A percentile compares a stretch with the other conserved stretches of the same genome.
These are phyloP conservation scores for Temnothorax longispinosus DNA, from an alignment of 1,140 invertebrate species.

Conservation along the genomic window DNA sequence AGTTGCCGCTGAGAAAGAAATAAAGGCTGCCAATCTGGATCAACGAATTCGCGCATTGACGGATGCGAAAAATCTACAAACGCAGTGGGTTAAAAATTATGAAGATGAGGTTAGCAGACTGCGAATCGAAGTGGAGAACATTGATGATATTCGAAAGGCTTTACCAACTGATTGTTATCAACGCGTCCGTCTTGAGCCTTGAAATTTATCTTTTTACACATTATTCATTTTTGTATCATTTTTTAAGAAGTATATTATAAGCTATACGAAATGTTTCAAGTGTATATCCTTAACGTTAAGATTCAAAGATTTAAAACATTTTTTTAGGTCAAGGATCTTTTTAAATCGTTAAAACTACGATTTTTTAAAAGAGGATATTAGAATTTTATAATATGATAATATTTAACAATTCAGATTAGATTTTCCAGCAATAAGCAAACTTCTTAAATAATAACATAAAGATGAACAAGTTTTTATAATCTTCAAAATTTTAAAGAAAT, in stretches of 20 bases:
- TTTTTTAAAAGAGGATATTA: not conserved
- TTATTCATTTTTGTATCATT: slow-evolving; percentile 1
- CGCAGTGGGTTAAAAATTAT: slow-evolving; percentile 93
- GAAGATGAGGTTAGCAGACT: slow-evolving; percentile 92
- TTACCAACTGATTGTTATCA: slow-evolving; percentile 95
- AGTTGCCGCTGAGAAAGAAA: slow-evolving; percentile 90
- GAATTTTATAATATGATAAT: not conserved
- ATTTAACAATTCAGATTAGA: slow-evolving; percentile 4
- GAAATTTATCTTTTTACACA: slow-evolving; percentile 56
- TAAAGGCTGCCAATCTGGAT: slow-evolving; percentile 91
- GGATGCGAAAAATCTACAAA: slow-evolving; percentile 91
- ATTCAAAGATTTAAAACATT: not conserved
- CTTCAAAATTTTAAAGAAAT: slow-evolving; percentile 19
- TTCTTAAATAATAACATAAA: slow-evolving; percentile 8
- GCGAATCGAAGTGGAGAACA: slow-evolving; percentile 93
- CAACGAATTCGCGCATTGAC: slow-evolving; percentile 90
- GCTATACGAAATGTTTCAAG: slow-evolving; percentile 15
- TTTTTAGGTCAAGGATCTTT: slow-evolving; percentile 40
- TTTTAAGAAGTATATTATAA: slow-evolving; percentile 21
- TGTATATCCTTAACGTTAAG: slow-evolving; percentile 19
- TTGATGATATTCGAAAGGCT: slow-evolving; percentile 93
- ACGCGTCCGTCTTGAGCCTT: slow-evolving; percentile 88
- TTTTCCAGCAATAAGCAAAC: not conserved
- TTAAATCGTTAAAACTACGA: slow-evolving; percentile 37
- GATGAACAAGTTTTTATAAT: slow-evolving; percentile 27